These are phyloP conservation scores for Aleiodes leptofemur DNA, from an alignment of 2,888 invertebrate species.

Conservation along the genomic window DNA sequence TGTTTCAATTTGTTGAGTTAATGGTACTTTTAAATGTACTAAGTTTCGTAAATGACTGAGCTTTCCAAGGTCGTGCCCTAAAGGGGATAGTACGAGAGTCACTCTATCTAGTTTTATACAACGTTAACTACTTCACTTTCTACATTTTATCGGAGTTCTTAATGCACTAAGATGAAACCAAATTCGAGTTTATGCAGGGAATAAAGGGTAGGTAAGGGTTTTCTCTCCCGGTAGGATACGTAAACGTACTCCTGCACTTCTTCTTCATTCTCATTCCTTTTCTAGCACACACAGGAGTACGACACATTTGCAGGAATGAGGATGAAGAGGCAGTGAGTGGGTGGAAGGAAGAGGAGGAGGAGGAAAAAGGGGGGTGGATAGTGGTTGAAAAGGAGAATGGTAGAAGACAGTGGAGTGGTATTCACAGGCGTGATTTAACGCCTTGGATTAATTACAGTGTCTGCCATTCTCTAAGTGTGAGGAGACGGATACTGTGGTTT, in stretches of 20 bases:
- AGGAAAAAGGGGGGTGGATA: conserved; percentile 39
- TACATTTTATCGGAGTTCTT: not conserved
- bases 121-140: conserved; percentile 14
- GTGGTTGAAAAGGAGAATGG: conserved; percentile 28
- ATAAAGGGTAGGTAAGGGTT: conserved; percentile 60
- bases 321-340: conserved; percentile 38
- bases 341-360: conserved; percentile 27
- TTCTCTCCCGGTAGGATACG: conserved; percentile 57
- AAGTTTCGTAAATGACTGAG: conserved; percentile 26
- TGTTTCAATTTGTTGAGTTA: conserved; percentile 28
- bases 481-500: conserved; percentile 46
- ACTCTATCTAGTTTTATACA: conserved; percentile 8
- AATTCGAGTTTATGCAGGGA: conserved; percentile 44
- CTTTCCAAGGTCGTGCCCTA: not conserved
- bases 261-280: conserved; percentile 44
- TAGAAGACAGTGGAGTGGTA: conserved; percentile 54
- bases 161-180: conserved; percentile 30
- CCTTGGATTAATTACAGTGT: conserved; percentile 71
- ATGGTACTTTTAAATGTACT: conserved; percentile 16
- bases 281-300: conserved; percentile 27
- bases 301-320: conserved; percentile 38
- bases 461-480: conserved; percentile 55
- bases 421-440: conserved; percentile 71
- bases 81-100: conserved; percentile 10
- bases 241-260: conserved; percentile 61